Evolutionary conservation across 2,888 invertebrate genomes (phyloP).

Genomic region (Euzetes globulus): DNA sequence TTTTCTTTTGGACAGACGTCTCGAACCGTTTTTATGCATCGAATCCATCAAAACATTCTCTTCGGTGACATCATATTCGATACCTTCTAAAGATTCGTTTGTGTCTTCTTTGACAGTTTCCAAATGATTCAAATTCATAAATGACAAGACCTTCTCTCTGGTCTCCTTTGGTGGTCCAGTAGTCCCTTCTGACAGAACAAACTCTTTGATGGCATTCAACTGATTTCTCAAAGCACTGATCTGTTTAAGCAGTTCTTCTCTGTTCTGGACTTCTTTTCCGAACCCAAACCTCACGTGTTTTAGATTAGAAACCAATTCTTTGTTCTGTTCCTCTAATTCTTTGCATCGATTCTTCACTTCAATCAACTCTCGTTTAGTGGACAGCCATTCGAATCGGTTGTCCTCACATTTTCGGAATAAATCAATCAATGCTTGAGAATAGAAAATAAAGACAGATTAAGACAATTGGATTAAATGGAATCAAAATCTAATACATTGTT

Average conservation of each 20-base stretch:
- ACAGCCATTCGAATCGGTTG: conserved; percentile 18
- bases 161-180: not conserved
- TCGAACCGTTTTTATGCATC: not conserved
- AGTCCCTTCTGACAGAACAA: conserved; percentile 6
- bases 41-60: conserved; percentile 58
- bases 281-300: conserved; percentile 52
- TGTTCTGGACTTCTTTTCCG: conserved; percentile 22
- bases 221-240: conserved; percentile 30
- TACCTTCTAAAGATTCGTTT: conserved; percentile 64
- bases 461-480: not conserved
- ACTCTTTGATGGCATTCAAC: conserved; percentile 17
- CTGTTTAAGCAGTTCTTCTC: conserved; percentile 20
- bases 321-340: conserved; percentile 58
- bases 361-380: not conserved
- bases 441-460: not conserved
- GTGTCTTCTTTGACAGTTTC: conserved; percentile 39
- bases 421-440: not conserved
- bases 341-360: not conserved
- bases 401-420: not conserved
- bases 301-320: conserved; percentile 69
- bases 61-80: conserved; percentile 64
- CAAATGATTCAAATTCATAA: conserved; percentile 28
- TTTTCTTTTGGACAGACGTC: not conserved
- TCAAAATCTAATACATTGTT: not conserved
- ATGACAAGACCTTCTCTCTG: conserved; percentile 30